These are phyloP conservation scores for Mayetiola destructor DNA, from an alignment of 2,888 invertebrate species.

Conservation along the genomic window DNA sequence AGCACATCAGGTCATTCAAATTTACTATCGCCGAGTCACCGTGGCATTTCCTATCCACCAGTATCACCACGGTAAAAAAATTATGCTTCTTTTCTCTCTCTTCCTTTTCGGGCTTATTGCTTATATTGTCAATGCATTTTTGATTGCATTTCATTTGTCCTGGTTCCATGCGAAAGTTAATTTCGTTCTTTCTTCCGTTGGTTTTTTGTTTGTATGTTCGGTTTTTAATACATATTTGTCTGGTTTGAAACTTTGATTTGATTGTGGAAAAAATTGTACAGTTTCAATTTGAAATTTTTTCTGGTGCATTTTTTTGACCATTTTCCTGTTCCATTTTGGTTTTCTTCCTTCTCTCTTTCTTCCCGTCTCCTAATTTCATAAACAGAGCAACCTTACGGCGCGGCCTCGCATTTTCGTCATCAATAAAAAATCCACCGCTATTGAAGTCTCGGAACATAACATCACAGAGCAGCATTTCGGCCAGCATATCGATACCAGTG, in stretches of 20 bases:
- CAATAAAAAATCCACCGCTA: slow-evolving; percentile 65
- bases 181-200: too few relatives aligned
- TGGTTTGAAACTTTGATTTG: not conserved
- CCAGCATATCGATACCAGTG: not conserved
- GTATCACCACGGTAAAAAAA: slow-evolving; percentile 48
- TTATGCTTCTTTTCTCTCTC: not conserved
- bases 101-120: too few relatives aligned
- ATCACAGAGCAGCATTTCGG: slow-evolving; percentile 36
- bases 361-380: not conserved
- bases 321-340: not conserved
- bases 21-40: slow-evolving; percentile 44
- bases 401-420: slow-evolving; percentile 55
- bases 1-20: slow-evolving; percentile 34
- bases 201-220: too few relatives aligned
- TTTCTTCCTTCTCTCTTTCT: not conserved
- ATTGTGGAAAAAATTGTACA: too few relatives aligned
- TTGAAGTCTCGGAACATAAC: slow-evolving; percentile 64
- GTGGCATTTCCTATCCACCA: slow-evolving; percentile 70
- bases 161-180: too few relatives aligned
- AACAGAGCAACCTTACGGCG: slow-evolving; percentile 47
- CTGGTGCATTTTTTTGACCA: too few relatives aligned
- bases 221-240: not conserved
- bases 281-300: too few relatives aligned
- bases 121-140: too few relatives aligned
- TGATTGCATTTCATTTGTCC: too few relatives aligned